Conservation (phyloP, 2,113 vertebrate species). For the Lepisosteus oculatus region DNA sequence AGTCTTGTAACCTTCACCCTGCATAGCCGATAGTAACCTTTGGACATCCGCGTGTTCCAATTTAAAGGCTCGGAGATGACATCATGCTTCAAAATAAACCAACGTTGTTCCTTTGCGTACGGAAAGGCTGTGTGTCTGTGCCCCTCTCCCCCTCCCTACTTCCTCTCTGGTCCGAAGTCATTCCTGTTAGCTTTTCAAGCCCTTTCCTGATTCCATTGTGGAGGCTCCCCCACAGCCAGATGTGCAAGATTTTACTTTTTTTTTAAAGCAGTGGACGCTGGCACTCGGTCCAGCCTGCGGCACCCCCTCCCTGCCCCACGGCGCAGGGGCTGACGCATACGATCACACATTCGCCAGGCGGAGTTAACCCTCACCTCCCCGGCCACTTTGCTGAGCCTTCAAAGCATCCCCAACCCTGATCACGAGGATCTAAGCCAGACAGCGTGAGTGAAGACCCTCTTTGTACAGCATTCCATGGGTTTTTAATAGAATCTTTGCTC, state of each 20-base stretch:
- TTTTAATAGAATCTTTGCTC: no score
- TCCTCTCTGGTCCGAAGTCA: conserved; percentile 52
- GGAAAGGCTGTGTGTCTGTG: conserved; percentile 17
- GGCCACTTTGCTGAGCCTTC: no score
- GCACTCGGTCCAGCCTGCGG: conserved; percentile 35
- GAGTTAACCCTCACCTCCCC: conserved; percentile 38
- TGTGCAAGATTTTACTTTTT: conserved; percentile 28
- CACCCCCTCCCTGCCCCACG: conserved; percentile 58
- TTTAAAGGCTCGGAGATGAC: conserved; percentile 5
- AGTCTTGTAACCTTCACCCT: no score
- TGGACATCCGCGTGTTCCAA: no score
- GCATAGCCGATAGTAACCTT: no score
- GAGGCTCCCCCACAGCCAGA: conserved; percentile 53
- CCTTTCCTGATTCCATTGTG: conserved; percentile 43
- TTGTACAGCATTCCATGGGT: no score
- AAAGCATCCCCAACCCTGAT: no score
- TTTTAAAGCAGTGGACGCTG: neutral
- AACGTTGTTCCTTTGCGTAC: conserved; percentile 8
- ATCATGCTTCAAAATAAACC: conserved; percentile 23
- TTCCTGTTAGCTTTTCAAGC: conserved; percentile 47
- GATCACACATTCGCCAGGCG: conserved; percentile 54
- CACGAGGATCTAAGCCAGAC: no score
- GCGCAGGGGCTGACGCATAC: conserved; percentile 40
- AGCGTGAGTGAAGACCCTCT: no score
- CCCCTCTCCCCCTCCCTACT: conserved; percentile 32